Evolutionary conservation across 2,113 vertebrate genomes (phyloP), one percentile per base, ranked within the genome.

Genomic region (Chaetura pelagica): DNA sequence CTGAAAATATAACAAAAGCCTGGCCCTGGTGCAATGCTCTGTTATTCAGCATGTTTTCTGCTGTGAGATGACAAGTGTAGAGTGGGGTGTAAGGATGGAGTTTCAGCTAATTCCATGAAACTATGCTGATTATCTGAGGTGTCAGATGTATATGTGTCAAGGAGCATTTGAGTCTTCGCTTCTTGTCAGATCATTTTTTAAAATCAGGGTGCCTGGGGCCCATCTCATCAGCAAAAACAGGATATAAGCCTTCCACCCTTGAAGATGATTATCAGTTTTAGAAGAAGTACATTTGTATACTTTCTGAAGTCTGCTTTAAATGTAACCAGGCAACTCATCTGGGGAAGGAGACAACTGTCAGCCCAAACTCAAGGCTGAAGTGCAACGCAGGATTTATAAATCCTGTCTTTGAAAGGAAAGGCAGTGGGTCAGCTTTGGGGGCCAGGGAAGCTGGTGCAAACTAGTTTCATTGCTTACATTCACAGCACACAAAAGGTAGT

Each of bases 121-220:
- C 83, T 94, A 86, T 96, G 90, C 83, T 94, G 95, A 96, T 97
- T 92, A 96, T 92, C 92, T 84, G 93, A 96, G 93, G 96, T 95
- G 93, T 96, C 95, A 96, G 85, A 93, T 92, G 73, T 82, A 81
- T 81, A 89, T 84, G 73, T 92, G 92, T 96, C 94, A 93, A 95
- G 93, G 58, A 96, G 69, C 73, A 90, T 95, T 93, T 89, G 83
- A 96, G 57, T 89, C 68, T 94, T 89, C 3, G 22, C 69, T 93
- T 93, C 83, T 90, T 97, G 93, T 95, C 96, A 96, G 90, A 96
- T 95, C 35, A 93, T 96, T 96, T 96, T 95, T 96, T 82, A 96
- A 95, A 90, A 75, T 38, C 86, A 93, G 95, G 73, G 83, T 95
- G 96, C 92, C 96, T 86, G 83, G 80, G 88, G 96, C 94, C 88